A percentile compares a stretch with the other conserved stretches of the same genome.
Conservation (phyloP, 2,888 invertebrate species). For the Oconnorella tubifera region DNA sequence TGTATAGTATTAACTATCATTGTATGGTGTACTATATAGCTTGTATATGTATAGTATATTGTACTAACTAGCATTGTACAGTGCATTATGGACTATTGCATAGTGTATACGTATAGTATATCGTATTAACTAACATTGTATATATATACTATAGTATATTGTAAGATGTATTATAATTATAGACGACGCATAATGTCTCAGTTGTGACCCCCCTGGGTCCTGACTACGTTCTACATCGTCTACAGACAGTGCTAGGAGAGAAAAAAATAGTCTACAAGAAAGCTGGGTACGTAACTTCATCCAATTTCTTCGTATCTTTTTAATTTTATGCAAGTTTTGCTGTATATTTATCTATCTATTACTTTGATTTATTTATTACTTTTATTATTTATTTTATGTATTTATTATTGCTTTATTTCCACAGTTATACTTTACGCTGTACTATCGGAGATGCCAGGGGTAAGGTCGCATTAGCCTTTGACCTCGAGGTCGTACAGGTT, state of each 20-base stretch:
- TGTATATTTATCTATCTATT: too few relatives aligned
- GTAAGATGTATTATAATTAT: too few relatives aligned
- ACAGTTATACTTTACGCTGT: slow-evolving; percentile 61
- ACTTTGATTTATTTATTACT: too few relatives aligned
- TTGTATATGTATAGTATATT: too few relatives aligned
- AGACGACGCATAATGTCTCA: slow-evolving; percentile 69
- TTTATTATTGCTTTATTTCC: background rate
- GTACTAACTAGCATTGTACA: too few relatives aligned
- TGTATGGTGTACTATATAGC: too few relatives aligned
- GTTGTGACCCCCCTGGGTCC: slow-evolving; percentile 67
- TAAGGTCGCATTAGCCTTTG: slow-evolving; percentile 64
- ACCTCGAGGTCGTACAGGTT: slow-evolving; percentile 65
- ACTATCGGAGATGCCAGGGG: slow-evolving; percentile 62
- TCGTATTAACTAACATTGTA: too few relatives aligned
- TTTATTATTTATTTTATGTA: too few relatives aligned
- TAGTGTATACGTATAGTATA: too few relatives aligned
- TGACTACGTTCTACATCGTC: slow-evolving; percentile 64
- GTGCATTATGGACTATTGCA: too few relatives aligned
- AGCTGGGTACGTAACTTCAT: slow-evolving; percentile 63
- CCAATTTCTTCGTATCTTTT: background rate
- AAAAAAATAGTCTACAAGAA: slow-evolving; percentile 66
- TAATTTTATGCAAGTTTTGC: background rate
- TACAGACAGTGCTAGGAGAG: slow-evolving; percentile 63
- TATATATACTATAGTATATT: too few relatives aligned
- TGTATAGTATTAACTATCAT: too few relatives aligned